Conservation (phyloP, 2,113 vertebrate genomes). For the Notothenia rossii region DNA sequence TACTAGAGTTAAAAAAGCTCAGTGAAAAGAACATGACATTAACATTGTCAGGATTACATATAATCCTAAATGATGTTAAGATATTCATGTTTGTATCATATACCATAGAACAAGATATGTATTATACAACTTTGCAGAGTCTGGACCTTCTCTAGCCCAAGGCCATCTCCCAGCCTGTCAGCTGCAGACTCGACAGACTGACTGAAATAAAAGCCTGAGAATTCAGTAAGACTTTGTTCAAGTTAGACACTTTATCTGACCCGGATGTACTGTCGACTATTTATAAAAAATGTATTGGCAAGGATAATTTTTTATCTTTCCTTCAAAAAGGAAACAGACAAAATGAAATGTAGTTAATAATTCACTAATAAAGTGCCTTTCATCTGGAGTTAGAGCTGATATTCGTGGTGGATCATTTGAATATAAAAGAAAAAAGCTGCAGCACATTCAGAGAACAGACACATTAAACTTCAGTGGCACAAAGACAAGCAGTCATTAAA, state of each 20-base stretch:
- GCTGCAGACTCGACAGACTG: background rate
- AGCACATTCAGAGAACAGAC: constrained; percentile 27
- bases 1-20: too few relatives aligned
- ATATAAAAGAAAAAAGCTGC: constrained; percentile 33
- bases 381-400: constrained; percentile 58
- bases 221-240: constrained; percentile 14
- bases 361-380: constrained; percentile 65
- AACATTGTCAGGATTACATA: background rate
- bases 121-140: background rate
- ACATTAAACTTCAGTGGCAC: constrained; percentile 33
- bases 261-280: constrained; percentile 14
- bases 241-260: constrained; percentile 42
- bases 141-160: background rate
- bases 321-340: constrained; percentile 48
- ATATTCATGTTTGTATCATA: background rate
- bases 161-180: constrained; percentile 24
- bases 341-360: constrained; percentile 60
- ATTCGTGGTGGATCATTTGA: constrained; percentile 47
- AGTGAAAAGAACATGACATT: background rate
- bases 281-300: constrained; percentile 40
- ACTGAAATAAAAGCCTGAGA: background rate
- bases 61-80: background rate
- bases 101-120: background rate
- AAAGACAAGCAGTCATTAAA: constrained; percentile 15
- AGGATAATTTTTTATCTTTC: constrained; percentile 16